Base-by-base conservation (phyloP, 2,888 invertebrate genomes). In the Rhorus exstirpatorius region DNA sequence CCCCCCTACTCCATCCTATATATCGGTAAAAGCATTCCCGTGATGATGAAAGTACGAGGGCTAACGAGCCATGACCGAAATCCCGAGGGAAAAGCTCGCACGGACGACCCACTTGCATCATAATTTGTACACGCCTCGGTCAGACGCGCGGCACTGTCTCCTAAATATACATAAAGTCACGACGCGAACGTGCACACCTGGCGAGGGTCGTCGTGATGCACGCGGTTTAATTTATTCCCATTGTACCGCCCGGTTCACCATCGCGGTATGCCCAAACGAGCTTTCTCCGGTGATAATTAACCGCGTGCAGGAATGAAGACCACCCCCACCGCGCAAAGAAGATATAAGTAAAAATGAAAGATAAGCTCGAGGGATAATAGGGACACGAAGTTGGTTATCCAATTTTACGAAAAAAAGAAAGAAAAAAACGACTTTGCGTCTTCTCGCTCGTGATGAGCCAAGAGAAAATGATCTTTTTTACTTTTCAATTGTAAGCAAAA, bases 21-120 rank as follows among this genome's bases (percentile, higher is more conserved):
- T 49, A 78, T 68, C 68, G 61, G 72, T 10, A 49, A 81, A 81
- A 67, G 72, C 67, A 67, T 55, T 51, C 38, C 26, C 31, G 55
- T 17, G 55, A 63, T 41, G 53, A 81, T 55, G 68, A 81, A 68
- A 21, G 24, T 8, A 55, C 55, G 46, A 44, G 53, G 55, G 55
- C 68, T 78, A 82, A 78, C 78, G 81, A 78, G 74, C 68, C 68
- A 41, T 41, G 60, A 44, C 49, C 49, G 38, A 75, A 38, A 80
- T 55, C 19, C 26, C 60, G 46, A 53, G 35, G 61, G 63, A 74
- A 74, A 65, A 78, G 63, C 74, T 70, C 68, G 44, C 38, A 74
- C 63, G 78, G 61, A 58, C 78, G 78, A 81, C 74, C 77, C 78
- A 81, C 78, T 81, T 81, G 78, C 81, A 78, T 74, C 61, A 58